These are phyloP conservation scores for Nilaparvata lugens DNA, from an alignment of 1,140 invertebrate species.

Conservation along the genomic window DNA sequence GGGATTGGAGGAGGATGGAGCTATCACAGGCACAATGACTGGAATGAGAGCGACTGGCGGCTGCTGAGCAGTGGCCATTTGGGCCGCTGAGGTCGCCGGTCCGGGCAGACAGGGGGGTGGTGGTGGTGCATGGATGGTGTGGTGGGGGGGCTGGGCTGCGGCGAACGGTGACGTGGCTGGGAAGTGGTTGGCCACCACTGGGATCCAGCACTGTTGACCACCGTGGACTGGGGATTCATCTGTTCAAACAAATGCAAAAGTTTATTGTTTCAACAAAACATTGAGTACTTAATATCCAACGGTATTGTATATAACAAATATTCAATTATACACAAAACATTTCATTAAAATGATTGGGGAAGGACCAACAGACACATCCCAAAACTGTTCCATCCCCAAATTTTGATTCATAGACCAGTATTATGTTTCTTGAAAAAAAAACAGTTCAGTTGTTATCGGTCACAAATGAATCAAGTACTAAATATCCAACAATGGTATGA, in stretches of 20 bases:
- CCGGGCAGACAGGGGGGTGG: slow-evolving; percentile 1
- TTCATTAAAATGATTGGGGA: no score
- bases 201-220: slow-evolving; percentile 45
- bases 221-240: slow-evolving; percentile 33
- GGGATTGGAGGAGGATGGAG: slow-evolving; percentile 27
- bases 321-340: no score
- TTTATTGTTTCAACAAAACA: no score
- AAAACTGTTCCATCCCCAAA: no score
- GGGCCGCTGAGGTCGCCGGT: slow-evolving; percentile 16
- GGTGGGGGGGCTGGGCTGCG: not conserved
- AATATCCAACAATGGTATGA: no score
- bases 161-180: slow-evolving; percentile 48
- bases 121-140: slow-evolving; percentile 9
- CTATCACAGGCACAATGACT: slow-evolving; percentile 30
- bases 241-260: slow-evolving; percentile 20
- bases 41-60: slow-evolving; percentile 20
- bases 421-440: no score
- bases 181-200: slow-evolving; percentile 50
- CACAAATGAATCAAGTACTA: no score
- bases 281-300: no score
- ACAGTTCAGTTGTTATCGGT: no score
- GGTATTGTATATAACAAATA: no score
- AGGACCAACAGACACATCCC: no score
- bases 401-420: no score
- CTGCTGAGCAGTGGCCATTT: not conserved